phyloP scores from a whole-genome alignment of 2,113 vertebrate species.

The Amphiprion ocellaris region DNA sequence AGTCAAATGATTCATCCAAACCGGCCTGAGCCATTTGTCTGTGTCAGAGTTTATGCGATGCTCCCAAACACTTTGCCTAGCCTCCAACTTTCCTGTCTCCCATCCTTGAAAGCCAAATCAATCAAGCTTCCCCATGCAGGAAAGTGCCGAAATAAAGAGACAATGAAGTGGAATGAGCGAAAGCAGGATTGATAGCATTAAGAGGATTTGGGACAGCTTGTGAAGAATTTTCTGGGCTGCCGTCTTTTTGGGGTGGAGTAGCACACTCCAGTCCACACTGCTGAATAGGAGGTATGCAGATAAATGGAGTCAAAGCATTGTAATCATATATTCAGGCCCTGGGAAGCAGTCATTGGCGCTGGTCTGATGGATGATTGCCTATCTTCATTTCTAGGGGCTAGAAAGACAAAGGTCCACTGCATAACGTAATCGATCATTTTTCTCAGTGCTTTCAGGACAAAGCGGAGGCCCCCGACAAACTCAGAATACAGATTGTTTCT shows the following conservation, averaged over 20 bases:
- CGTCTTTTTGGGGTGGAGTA: conserved; percentile 39
- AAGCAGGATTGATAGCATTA: conserved; percentile 82
- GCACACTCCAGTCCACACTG: conserved; percentile 44
- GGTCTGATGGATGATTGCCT: conserved; percentile 61
- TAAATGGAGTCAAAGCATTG: conserved; percentile 62
- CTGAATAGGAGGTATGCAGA: conserved; percentile 69
- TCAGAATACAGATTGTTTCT: conserved; percentile 23
- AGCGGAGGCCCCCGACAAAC: conserved; percentile 7
- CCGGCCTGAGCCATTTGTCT: conserved; percentile 75
- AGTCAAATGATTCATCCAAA: conserved; percentile 76
- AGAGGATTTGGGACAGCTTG: conserved; percentile 68
- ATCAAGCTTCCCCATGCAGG: conserved; percentile 83
- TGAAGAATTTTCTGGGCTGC: conserved; percentile 60
- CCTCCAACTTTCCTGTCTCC: conserved; percentile 80
- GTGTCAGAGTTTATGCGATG: conserved; percentile 79
- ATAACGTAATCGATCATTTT: conserved; percentile 48
- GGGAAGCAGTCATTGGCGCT: conserved; percentile 30
- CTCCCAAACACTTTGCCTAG: conserved; percentile 79
- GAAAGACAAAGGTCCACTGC: conserved; percentile 56
- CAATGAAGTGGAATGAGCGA: conserved; percentile 83
- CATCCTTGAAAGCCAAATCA: conserved; percentile 76
- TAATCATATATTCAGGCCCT: conserved; percentile 59
- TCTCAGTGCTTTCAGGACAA: conserved; percentile 14
- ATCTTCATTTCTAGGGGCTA: conserved; percentile 49
- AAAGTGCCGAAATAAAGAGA: conserved; percentile 84